Percentiles rank a stretch among this genome's conserved stretches.
Evolutionary conservation across 37 sponge, comb jelly and placozoan genomes (phyloP).

Genomic region (Aphrocallistes beatrix): DNA sequence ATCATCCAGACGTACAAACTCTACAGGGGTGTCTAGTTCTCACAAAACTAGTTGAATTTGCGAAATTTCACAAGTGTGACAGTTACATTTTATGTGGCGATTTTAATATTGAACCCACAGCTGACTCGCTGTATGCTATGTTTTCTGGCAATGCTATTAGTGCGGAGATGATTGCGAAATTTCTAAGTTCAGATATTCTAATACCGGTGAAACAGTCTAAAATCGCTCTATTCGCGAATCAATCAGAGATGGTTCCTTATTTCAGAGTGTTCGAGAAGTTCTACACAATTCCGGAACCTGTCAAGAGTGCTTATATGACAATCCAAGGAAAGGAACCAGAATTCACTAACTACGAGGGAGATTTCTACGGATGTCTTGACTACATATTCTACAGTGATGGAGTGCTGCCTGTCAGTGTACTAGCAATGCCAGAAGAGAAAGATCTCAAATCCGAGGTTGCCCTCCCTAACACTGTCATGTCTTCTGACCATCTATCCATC

Average conservation of each 20-base stretch:
- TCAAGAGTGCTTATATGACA: constrained; percentile 10
- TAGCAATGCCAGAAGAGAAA: background rate
- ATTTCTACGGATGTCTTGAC: background rate
- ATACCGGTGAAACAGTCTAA: background rate
- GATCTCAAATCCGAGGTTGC: background rate
- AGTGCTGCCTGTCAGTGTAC: background rate
- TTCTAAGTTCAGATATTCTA: background rate
- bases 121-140: background rate
- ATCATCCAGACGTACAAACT: background rate
- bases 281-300: background rate
- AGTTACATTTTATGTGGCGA: background rate
- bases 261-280: background rate
- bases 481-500: background rate
- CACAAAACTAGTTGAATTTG: background rate
- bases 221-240: background rate
- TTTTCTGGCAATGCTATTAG: background rate
- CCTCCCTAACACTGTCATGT: background rate
- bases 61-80: background rate
- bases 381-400: background rate
- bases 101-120: background rate
- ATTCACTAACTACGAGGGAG: background rate
- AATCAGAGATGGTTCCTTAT: background rate
- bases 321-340: background rate
- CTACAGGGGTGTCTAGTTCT: background rate
- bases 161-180: background rate